Conservation (phyloP, 1,140 invertebrate genomes). For the Heliothis subflexa region DNA sequence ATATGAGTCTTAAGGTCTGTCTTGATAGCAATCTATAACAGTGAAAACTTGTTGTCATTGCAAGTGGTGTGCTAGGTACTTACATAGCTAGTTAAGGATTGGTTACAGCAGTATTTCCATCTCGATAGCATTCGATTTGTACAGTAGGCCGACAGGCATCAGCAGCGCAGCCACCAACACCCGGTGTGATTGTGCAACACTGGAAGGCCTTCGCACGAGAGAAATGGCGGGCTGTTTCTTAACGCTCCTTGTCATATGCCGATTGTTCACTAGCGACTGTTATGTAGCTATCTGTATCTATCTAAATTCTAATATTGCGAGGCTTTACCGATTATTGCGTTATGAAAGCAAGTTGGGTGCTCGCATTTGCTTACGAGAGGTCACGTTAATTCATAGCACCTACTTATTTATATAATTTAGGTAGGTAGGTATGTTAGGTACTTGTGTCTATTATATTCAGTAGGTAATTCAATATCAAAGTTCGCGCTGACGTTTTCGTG, state of each 20-base stretch:
- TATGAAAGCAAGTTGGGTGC: neutral
- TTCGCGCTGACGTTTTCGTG: neutral
- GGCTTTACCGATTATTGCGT: conserved; percentile 36
- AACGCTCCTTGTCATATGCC: conserved; percentile 73
- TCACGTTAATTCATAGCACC: conserved; percentile 1
- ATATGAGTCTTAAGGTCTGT: conserved; percentile 9
- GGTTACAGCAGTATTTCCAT: conserved; percentile 1
- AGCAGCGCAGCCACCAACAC: conserved; percentile 54
- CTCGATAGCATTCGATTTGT: conserved; percentile 42
- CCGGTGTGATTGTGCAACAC: conserved; percentile 72
- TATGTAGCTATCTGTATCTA: conserved; percentile 37
- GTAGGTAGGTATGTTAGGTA: neutral
- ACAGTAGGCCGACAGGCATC: conserved; percentile 39
- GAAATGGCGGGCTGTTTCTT: conserved; percentile 79
- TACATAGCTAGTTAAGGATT: neutral
- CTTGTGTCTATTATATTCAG: no score
- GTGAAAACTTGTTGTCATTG: conserved; percentile 5
- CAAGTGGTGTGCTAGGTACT: neutral
- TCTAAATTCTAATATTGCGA: conserved; percentile 69
- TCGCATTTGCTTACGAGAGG: neutral
- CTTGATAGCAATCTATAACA: conserved; percentile 9
- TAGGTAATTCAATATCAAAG: neutral
- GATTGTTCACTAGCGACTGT: conserved; percentile 67
- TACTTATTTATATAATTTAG: neutral
- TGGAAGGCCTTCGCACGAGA: conserved; percentile 79